These are phyloP conservation scores for Brachyhypopomus occidentalis DNA, from an alignment of 2,113 vertebrate genomes.

Conservation along the genomic window DNA sequence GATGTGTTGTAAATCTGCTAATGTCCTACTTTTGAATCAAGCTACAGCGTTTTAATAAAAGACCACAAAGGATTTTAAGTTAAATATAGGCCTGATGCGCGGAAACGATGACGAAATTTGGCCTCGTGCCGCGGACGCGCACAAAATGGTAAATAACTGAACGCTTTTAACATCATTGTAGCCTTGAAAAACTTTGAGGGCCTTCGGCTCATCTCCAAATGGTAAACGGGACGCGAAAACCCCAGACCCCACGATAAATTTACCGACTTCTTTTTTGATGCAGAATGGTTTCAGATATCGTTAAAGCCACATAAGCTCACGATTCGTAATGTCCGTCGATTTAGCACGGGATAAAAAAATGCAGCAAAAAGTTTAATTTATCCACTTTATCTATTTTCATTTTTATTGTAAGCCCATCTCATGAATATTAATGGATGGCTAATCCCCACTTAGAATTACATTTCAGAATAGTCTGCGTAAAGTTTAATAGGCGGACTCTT, in stretches of 20 bases:
- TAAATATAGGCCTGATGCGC: too few relatives aligned
- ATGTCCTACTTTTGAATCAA: too few relatives aligned
- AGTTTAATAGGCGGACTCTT: conserved; percentile 75
- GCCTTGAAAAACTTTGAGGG: not conserved
- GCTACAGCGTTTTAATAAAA: too few relatives aligned
- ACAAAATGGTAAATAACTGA: too few relatives aligned
- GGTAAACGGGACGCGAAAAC: not conserved
- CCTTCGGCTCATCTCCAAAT: not conserved
- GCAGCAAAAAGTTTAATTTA: conserved; percentile 61
- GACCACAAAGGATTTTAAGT: too few relatives aligned
- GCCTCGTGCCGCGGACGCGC: too few relatives aligned
- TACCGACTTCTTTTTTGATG: not conserved
- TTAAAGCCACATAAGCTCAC: not conserved
- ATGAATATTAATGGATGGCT: conserved; percentile 79
- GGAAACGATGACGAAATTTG: too few relatives aligned
- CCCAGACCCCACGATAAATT: not conserved
- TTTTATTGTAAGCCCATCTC: conserved; percentile 69
- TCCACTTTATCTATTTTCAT: conserved; percentile 64
- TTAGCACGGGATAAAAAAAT: conserved; percentile 27
- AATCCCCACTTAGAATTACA: conserved; percentile 83
- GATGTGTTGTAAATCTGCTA: too few relatives aligned
- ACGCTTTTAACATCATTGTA: too few relatives aligned
- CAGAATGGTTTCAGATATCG: not conserved
- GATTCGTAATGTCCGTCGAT: conserved; percentile 30
- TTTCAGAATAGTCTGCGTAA: conserved; percentile 78